Evolutionary conservation across 2,113 vertebrate species (phyloP).

Genomic region (Puntigrus tetrazona): DNA sequence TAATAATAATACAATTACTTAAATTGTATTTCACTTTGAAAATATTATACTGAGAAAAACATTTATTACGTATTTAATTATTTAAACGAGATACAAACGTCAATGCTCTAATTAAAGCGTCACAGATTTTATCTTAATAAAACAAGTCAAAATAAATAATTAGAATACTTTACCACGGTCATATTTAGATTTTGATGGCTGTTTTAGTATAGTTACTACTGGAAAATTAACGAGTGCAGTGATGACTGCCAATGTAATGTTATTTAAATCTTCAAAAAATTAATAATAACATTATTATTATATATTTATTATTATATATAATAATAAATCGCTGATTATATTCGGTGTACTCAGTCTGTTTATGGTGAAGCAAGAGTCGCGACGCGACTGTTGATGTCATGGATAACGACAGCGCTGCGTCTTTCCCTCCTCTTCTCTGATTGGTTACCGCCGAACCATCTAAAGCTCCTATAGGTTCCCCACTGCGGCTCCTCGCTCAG

Average conservation of each 20-base stretch:
- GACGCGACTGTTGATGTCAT: slow-evolving; percentile 46
- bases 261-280: not conserved
- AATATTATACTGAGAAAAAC: not conserved
- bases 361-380: not conserved
- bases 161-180: not conserved
- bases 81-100: not conserved
- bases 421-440: slow-evolving; percentile 16
- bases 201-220: not conserved
- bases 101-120: not conserved
- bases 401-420: slow-evolving; percentile 5
- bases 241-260: not conserved
- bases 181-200: not conserved
- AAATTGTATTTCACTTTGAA: not conserved
- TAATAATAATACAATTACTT: not conserved
- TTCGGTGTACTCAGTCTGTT: not conserved
- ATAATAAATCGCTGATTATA: too few relatives aligned
- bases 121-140: not conserved
- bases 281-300: slow-evolving; percentile 8
- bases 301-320: not conserved
- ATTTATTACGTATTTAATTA: not conserved
- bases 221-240: not conserved
- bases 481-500: slow-evolving; percentile 32
- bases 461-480: slow-evolving; percentile 53
- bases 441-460: slow-evolving; percentile 46
- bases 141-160: not conserved